phyloP scores from a whole-genome alignment of 1,140 invertebrate genomes.

The Gonioctena quinquepunctata region DNA sequence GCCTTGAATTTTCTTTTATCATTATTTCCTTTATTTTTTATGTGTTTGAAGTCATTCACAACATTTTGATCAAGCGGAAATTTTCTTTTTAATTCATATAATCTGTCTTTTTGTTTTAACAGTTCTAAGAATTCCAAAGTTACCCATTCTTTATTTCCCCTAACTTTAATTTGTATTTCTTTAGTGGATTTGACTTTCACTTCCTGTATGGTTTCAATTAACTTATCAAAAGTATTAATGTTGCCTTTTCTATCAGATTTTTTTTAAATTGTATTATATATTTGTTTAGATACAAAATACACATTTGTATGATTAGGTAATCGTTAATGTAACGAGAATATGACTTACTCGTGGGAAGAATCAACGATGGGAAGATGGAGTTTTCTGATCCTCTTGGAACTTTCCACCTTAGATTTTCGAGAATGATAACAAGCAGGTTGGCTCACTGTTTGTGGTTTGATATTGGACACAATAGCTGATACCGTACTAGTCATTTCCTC shows the following conservation, averaged over 20 bases:
- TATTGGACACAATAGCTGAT: conserved; percentile 17
- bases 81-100: too few relatives aligned
- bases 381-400: conserved; percentile 36
- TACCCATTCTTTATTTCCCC: background rate
- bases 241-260: too few relatives aligned
- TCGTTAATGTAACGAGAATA: background rate
- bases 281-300: too few relatives aligned
- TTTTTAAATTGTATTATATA: too few relatives aligned
- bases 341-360: conserved; percentile 30
- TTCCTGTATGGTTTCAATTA: background rate
- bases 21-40: background rate
- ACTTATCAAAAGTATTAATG: background rate
- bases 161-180: background rate
- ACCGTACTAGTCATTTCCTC: conserved; percentile 33
- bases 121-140: background rate
- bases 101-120: background rate
- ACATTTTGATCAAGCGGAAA: background rate
- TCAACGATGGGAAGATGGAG: conserved; percentile 4
- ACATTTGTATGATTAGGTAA: too few relatives aligned
- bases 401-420: conserved; percentile 34
- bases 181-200: background rate
- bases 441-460: conserved; percentile 28
- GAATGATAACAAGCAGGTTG: conserved; percentile 9
- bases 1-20: too few relatives aligned
- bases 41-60: background rate